Evolutionary conservation across 2,888 invertebrate genomes (phyloP).

Genomic region (Dascillus cervinus): DNA sequence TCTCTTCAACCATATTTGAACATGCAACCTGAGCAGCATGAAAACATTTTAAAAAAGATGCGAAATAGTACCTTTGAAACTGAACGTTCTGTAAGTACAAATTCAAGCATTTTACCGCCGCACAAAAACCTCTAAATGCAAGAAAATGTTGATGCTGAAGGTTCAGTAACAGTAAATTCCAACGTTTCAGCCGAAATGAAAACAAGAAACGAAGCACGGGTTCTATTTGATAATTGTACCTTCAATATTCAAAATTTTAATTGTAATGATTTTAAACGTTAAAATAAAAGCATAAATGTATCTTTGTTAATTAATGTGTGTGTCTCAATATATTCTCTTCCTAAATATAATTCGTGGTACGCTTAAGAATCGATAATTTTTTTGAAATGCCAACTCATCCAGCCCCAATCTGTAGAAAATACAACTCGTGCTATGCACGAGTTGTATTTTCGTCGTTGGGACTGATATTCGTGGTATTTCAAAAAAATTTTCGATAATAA

Average conservation of each 20-base stretch:
- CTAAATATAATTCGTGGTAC: too few relatives aligned
- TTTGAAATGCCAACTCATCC: too few relatives aligned
- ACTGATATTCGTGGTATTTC: too few relatives aligned
- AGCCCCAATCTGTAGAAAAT: too few relatives aligned
- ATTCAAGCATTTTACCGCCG: background rate
- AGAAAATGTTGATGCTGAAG: slow-evolving; percentile 3
- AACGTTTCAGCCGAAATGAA: slow-evolving; percentile 2
- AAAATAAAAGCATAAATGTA: too few relatives aligned
- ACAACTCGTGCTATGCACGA: too few relatives aligned
- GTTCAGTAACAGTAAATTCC: background rate
- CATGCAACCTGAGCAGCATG: slow-evolving; percentile 3
- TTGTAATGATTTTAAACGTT: slow-evolving; percentile 2
- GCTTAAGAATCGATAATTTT: too few relatives aligned
- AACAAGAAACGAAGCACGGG: slow-evolving; percentile 3
- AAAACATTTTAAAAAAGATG: slow-evolving; percentile 4
- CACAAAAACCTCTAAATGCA: slow-evolving; percentile 2
- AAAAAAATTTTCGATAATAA: too few relatives aligned
- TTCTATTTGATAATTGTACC: background rate
- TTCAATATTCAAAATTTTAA: slow-evolving; percentile 1
- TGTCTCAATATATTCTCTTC: too few relatives aligned
- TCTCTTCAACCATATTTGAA: slow-evolving; percentile 8
- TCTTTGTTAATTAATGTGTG: too few relatives aligned
- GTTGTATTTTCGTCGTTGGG: too few relatives aligned
- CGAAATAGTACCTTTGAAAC: slow-evolving; percentile 2
- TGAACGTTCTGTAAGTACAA: slow-evolving; percentile 1